These are phyloP conservation scores for Drosophila pectinifera DNA, from an alignment of 1,140 invertebrate species.

Conservation along the genomic window DNA sequence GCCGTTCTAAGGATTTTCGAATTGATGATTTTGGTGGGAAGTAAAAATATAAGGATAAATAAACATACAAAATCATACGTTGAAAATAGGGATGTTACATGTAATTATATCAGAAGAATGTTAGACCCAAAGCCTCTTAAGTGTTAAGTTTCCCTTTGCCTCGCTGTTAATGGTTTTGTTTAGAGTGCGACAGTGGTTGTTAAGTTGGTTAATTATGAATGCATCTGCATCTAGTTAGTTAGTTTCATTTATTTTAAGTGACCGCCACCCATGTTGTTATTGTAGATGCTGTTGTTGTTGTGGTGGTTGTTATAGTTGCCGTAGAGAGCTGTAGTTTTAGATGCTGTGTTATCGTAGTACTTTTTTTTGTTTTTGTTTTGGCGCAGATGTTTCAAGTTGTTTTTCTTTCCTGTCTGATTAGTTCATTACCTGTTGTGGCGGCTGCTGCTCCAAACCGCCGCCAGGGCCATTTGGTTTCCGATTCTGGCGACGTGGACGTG, in stretches of 20 bases:
- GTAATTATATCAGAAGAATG: constrained; percentile 33
- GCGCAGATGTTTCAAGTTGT: constrained; percentile 37
- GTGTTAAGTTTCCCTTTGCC: constrained; percentile 26
- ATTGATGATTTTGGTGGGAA: constrained; percentile 5
- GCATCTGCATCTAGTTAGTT: constrained; percentile 38
- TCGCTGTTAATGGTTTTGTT: constrained; percentile 23
- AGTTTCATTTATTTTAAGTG: constrained; percentile 36
- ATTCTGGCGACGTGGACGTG: constrained; percentile 78
- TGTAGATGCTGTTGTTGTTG: constrained; percentile 34
- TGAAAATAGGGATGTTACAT: constrained; percentile 32
- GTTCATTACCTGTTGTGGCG: constrained; percentile 84
- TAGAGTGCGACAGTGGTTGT: constrained; percentile 29
- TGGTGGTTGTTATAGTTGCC: constrained; percentile 43
- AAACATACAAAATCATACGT: constrained; percentile 20
- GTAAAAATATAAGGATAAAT: constrained; percentile 50
- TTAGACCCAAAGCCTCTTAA: constrained; percentile 71
- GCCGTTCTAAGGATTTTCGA: constrained; percentile 62
- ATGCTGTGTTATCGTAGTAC: constrained; percentile 44
- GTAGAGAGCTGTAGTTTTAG: constrained; percentile 37
- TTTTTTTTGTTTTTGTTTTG: constrained; percentile 26
- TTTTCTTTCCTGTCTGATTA: constrained; percentile 56
- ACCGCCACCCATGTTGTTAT: constrained; percentile 60
- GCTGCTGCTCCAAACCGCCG: constrained; percentile 76
- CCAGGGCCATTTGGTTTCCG: constrained; percentile 78
- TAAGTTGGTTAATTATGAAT: constrained; percentile 59